Evolutionary conservation across 2,888 invertebrate species (phyloP), one percentile per base, ranked within the genome.

Genomic region (Copidosoma aretas): DNA sequence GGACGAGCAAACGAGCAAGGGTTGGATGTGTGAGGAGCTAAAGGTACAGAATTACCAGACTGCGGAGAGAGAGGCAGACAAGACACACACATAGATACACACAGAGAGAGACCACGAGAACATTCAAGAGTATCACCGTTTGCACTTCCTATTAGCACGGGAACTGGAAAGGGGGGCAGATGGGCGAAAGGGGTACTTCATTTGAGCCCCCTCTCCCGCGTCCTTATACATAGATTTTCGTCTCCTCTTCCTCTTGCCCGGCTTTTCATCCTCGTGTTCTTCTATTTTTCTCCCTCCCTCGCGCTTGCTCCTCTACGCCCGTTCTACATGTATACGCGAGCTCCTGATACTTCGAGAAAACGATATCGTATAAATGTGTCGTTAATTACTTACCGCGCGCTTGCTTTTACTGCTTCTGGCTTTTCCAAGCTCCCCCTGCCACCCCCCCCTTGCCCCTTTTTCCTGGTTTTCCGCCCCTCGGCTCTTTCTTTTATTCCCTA

Each of bases 71-170:
- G 63, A 63, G 60, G 54, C 25, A 49, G 60, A 19, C 8, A 49
- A 46, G 49, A 65, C 66, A 53, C 61, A 41, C 41, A 70, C 66
- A 76, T 75, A 72, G 75, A 71, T 68, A 68, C 62, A 66, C 56
- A 68, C 71, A 57, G 64, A 53, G 64, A 65, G 73, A 32, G 8
- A 32, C 32, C 32, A 32, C 32, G 57, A 64, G 75, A 75, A 77
- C 78, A 79, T 80, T 80, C 78, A 75, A 75, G 76, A 77, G 78
- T 80, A 80, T 80, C 80, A 79, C 78, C 80, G 79, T 79, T 79
- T 80, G 78, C 79, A 79, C 78, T 80, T 77, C 77, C 81, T 80
- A 80, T 81, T 81, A 80, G 80, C 77, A 74, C 77, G 78, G 78
- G 43, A 46, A 17, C 43, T 46, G 43, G 43, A 15, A 14, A 17